These are phyloP conservation scores for Enteromius afrohamiltoni DNA, from an alignment of 2,797 vertebrate genomes.

Conservation along the genomic window DNA sequence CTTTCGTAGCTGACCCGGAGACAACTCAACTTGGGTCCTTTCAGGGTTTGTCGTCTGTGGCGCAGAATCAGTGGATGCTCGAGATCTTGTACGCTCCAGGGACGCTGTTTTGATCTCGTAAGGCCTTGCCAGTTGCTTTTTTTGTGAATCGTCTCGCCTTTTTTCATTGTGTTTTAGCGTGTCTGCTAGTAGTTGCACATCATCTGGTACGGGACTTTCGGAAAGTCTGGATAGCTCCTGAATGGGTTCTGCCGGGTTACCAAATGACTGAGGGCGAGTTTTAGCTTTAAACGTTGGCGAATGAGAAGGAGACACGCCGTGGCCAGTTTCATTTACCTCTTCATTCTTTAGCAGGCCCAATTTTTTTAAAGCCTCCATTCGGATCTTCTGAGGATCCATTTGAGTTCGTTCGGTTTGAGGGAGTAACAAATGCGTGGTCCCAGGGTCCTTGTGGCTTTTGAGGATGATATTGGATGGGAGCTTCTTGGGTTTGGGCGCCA, in stretches of 20 bases:
- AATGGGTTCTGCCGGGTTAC: slow-evolving; percentile 31
- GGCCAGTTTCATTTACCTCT: slow-evolving; percentile 57
- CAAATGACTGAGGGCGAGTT: slow-evolving; percentile 59
- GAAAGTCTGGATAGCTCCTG: slow-evolving; percentile 19
- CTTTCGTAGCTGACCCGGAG: slow-evolving; percentile 66
- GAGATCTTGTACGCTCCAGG: slow-evolving; percentile 76
- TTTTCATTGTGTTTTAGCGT: slow-evolving; percentile 2
- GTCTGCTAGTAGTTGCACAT: neutral
- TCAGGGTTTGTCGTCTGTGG: neutral
- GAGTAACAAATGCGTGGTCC: slow-evolving; percentile 43
- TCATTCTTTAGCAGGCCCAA: slow-evolving; percentile 84
- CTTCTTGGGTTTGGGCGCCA: slow-evolving; percentile 87
- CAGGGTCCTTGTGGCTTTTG: slow-evolving; percentile 73
- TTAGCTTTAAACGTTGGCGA: slow-evolving; percentile 64
- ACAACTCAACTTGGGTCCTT: neutral
- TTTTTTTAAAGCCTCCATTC: slow-evolving; percentile 86
- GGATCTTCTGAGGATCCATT: slow-evolving; percentile 76
- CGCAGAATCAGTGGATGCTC: slow-evolving; percentile 57
- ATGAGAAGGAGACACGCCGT: slow-evolving; percentile 56
- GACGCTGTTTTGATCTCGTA: slow-evolving; percentile 81
- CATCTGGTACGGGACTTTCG: neutral
- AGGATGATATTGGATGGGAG: slow-evolving; percentile 89
- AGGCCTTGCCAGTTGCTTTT: slow-evolving; percentile 47
- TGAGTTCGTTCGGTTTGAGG: slow-evolving; percentile 53
- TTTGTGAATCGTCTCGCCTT: slow-evolving; percentile 16